phyloP scores from a whole-genome alignment of 2,797 vertebrate genomes.

The Bovichtus diacanthus region DNA sequence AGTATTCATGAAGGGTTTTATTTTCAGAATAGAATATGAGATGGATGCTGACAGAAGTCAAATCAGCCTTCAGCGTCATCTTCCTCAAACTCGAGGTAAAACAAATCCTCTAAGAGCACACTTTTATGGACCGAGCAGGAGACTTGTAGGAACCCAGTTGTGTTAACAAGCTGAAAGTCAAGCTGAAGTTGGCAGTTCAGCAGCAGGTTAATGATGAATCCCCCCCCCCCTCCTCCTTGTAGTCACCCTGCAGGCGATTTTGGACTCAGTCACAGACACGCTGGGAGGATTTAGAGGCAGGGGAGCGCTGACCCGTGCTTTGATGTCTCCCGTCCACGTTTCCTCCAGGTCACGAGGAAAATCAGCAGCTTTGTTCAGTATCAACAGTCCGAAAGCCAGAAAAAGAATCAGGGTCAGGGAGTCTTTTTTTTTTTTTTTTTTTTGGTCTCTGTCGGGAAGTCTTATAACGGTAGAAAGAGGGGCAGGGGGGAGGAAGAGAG shows the following conservation, averaged over 20 bases:
- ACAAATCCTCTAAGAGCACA: neutral
- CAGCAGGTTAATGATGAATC: slow-evolving; percentile 71
- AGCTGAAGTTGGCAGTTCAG: slow-evolving; percentile 52
- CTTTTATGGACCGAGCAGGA: neutral
- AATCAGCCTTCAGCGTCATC: neutral
- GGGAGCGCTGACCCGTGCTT: slow-evolving; percentile 58
- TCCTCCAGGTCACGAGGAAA: slow-evolving; percentile 61
- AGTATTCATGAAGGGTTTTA: neutral
- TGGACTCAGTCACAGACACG: slow-evolving; percentile 56
- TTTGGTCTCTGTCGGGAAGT: slow-evolving; percentile 26
- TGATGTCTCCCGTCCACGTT: slow-evolving; percentile 60
- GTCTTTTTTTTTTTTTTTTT: slow-evolving; percentile 13
- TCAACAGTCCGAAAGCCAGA: slow-evolving; percentile 16
- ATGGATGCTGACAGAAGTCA: neutral
- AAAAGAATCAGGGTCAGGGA: slow-evolving; percentile 38
- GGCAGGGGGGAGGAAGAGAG: neutral
- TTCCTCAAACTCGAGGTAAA: neutral
- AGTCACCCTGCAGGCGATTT: slow-evolving; percentile 53
- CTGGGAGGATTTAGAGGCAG: slow-evolving; percentile 57
- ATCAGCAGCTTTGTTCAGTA: slow-evolving; percentile 55
- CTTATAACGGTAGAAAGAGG: slow-evolving; percentile 17
- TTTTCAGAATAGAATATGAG: neutral
- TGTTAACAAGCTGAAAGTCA: slow-evolving; percentile 49
- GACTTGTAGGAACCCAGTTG: neutral
- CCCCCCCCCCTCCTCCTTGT: neutral